A percentile compares a stretch with the other conserved stretches of the same genome.
phyloP scores from a whole-genome alignment of 2,797 vertebrate species.

The Apodemus agrarius region DNA sequence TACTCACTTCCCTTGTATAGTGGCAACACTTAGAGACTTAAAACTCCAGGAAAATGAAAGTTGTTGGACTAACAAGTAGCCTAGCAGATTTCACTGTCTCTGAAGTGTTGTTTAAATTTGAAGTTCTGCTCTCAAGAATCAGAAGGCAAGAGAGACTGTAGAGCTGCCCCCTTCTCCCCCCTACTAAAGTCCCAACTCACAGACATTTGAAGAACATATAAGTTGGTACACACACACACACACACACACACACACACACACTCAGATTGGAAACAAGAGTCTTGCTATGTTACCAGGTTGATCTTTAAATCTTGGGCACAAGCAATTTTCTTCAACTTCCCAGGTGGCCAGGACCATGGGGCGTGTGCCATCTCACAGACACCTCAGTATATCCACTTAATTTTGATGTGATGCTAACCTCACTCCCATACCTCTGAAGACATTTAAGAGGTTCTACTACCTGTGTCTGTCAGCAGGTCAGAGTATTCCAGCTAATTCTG shows the following conservation, averaged over 20 bases:
- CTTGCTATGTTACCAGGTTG: background rate
- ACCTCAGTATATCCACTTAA: slow-evolving; percentile 13
- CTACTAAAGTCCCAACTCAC: slow-evolving; percentile 1
- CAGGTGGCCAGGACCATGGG: background rate
- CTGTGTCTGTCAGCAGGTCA: background rate
- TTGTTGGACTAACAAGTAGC: background rate
- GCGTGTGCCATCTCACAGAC: background rate
- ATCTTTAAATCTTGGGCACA: background rate
- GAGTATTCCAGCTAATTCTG: background rate
- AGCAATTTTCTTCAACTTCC: background rate
- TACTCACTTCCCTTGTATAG: slow-evolving; percentile 36
- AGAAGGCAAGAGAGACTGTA: background rate
- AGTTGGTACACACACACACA: background rate
- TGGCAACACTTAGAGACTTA: slow-evolving; percentile 31
- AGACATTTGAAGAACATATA: background rate
- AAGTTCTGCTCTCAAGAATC: background rate
- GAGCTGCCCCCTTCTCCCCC: background rate
- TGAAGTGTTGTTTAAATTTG: slow-evolving; percentile 44
- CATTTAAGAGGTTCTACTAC: background rate
- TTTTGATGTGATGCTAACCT: background rate
- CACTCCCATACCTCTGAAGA: background rate
- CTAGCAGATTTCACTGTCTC: slow-evolving; percentile 24
- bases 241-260: background rate
- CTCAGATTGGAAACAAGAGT: background rate
- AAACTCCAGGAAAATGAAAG: slow-evolving; percentile 45